Conservation (phyloP, 2,888 invertebrate species). For the Hermodice carunculata region DNA sequence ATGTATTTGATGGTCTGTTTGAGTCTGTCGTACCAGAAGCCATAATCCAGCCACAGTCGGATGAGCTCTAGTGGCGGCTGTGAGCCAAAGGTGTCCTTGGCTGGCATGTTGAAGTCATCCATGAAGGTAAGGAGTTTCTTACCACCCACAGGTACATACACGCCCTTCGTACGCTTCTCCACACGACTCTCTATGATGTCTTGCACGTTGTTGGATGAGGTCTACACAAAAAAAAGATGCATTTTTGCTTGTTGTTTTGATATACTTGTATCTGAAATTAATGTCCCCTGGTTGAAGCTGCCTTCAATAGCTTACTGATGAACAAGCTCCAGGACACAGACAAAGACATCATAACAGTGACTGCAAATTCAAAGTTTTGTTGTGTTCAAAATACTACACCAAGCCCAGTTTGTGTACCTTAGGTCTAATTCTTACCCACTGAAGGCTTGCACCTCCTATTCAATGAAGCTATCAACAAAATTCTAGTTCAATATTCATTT, state of each 20-base stretch:
- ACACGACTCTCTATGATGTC: slow-evolving; percentile 87
- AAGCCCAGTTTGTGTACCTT: no score
- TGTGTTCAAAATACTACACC: no score
- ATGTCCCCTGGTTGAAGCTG: no score
- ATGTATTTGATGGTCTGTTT: slow-evolving; percentile 85
- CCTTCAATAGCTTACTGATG: no score
- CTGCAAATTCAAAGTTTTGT: no score
- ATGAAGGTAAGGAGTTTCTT: slow-evolving; percentile 88
- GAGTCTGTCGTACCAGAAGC: slow-evolving; percentile 88
- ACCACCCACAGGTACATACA: slow-evolving; percentile 83
- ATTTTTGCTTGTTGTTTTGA: neutral
- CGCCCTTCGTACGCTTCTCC: slow-evolving; percentile 89
- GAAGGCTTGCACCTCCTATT: no score
- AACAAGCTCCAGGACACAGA: no score
- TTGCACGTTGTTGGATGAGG: slow-evolving; percentile 86
- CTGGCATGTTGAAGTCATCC: slow-evolving; percentile 95
- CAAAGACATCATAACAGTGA: no score
- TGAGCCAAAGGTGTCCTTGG: slow-evolving; percentile 88
- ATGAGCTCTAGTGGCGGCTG: slow-evolving; percentile 90
- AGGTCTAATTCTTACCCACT: no score
- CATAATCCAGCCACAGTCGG: slow-evolving; percentile 88
- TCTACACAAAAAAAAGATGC: slow-evolving; percentile 71
- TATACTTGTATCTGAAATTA: neutral
- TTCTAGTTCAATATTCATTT: no score
- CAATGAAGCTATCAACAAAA: no score